Conservation (phyloP, 2,797 vertebrate species). For the Erethizon dorsatum region DNA sequence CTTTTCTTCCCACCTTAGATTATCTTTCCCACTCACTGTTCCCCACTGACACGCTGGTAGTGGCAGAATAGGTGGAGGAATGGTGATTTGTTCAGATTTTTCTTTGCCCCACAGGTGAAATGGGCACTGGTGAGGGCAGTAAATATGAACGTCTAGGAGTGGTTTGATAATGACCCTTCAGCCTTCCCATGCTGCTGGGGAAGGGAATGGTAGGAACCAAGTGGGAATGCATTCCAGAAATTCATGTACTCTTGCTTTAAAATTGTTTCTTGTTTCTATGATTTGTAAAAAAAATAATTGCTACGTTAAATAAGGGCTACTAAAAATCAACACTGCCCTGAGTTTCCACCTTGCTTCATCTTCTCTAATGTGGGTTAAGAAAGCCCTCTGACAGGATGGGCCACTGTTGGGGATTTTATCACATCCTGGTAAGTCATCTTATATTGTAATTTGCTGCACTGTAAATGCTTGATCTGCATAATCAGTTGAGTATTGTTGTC, state of each 20-base stretch:
- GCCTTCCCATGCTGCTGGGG: conserved; percentile 26
- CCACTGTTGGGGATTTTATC: conserved; percentile 8
- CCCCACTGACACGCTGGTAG: background rate
- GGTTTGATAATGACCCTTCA: conserved; percentile 16
- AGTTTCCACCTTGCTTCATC: conserved; percentile 15
- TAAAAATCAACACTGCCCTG: background rate
- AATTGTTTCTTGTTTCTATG: conserved; percentile 50
- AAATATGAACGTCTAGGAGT: background rate
- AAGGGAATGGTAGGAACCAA: background rate
- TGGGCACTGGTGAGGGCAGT: background rate
- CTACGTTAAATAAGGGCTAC: background rate
- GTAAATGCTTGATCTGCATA: conserved; percentile 58
- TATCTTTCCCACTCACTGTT: background rate
- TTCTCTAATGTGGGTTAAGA: conserved; percentile 13
- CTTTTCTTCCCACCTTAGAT: background rate
- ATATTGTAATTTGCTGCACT: conserved; percentile 50
- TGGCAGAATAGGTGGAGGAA: conserved; percentile 26
- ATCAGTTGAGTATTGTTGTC: conserved; percentile 59
- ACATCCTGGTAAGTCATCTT: background rate
- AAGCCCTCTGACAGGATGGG: conserved; percentile 10
- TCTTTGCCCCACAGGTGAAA: background rate
- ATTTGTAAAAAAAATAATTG: conserved; percentile 36
- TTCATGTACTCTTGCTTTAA: background rate
- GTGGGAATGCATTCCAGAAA: background rate
- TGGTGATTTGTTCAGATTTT: conserved; percentile 36